These are phyloP conservation scores for Macrochelys suwanniensis DNA, from an alignment of 2,797 vertebrate species.

Conservation along the genomic window DNA sequence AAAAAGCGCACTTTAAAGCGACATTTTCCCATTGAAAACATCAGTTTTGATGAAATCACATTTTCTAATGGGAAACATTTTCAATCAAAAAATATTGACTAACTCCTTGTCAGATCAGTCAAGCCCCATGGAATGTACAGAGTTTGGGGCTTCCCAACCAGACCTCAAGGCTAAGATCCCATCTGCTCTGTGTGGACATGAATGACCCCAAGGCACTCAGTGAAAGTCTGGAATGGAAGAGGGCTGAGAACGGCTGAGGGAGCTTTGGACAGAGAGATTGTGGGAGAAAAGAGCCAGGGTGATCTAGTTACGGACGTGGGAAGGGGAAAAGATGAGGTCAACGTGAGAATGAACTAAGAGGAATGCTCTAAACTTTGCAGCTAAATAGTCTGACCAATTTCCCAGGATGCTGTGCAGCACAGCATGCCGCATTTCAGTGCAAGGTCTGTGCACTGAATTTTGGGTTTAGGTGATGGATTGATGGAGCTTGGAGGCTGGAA, in stretches of 20 bases:
- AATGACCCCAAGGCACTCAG: rapidly evolving
- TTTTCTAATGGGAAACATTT: background rate
- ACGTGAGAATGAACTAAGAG: background rate
- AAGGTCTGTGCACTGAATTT: background rate
- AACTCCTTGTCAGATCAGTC: background rate
- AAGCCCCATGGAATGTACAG: background rate
- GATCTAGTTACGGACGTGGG: background rate
- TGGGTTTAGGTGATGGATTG: background rate
- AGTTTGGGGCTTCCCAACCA: background rate
- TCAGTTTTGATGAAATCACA: background rate
- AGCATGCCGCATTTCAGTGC: background rate
- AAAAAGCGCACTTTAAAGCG: background rate
- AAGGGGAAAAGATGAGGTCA: background rate
- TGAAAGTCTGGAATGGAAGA: background rate
- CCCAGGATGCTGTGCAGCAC: background rate
- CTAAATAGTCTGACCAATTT: background rate
- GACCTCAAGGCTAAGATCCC: too few relatives aligned
- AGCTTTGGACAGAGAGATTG: background rate
- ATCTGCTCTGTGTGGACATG: background rate
- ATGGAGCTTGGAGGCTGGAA: background rate
- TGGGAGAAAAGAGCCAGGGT: background rate
- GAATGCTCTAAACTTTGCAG: background rate
- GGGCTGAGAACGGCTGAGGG: background rate
- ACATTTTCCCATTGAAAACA: background rate
- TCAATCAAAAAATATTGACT: background rate